Base-by-base conservation (phyloP, 2,113 vertebrate genomes). In the Ceyx cyanopectus region DNA sequence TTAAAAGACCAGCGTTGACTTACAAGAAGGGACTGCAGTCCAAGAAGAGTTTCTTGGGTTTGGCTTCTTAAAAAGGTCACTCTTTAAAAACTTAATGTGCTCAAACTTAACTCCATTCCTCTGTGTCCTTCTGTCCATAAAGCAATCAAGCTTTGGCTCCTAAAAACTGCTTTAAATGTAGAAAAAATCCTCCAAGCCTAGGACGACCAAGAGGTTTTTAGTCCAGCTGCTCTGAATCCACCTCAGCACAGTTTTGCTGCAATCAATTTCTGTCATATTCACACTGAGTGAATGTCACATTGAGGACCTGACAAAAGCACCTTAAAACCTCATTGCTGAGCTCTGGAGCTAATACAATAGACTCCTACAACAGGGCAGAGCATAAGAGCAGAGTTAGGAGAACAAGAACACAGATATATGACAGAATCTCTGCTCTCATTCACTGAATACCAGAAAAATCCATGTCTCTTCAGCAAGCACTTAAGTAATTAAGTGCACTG, bases 241-340 rank as follows among this genome's bases (percentile, higher is more conserved):
- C 30, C 6, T 45, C 34, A 16, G 20, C 8, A 43, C 0, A 0
- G 9, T 53, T 89, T 89, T 73, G 9, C n/a, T 37, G 15, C 21
- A 54, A 43, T 69, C 22, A 17, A 77, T 54, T 54, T 14, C 5
- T 45, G 27, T 58, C 16, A 16, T 20, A 22, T 63, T 46, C 37
- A 58, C 32, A 22, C 32, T n/a, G 22, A 17, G 18, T 43, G n/a
- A n/a, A n/a, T n/a, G n/a, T n/a, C n/a, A n/a, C 67, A 65, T 14
- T 40, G 72, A 77, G 9, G 17, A 30, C 17, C 46, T 82, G 50
- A 67, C 11, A 89, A 73, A 92, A 84, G 17, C 14, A 46, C 51
- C 81, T 81, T 62, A 30, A 87, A 85, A 62, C 7, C 17, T 78
- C 14, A 23, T 60, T 87, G 26, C 34, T 53, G 12, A 67, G 70